Evolutionary conservation across 2,797 vertebrate genomes (phyloP), one percentile per base, ranked within the genome.

Genomic region (Onychomys arenicola): DNA sequence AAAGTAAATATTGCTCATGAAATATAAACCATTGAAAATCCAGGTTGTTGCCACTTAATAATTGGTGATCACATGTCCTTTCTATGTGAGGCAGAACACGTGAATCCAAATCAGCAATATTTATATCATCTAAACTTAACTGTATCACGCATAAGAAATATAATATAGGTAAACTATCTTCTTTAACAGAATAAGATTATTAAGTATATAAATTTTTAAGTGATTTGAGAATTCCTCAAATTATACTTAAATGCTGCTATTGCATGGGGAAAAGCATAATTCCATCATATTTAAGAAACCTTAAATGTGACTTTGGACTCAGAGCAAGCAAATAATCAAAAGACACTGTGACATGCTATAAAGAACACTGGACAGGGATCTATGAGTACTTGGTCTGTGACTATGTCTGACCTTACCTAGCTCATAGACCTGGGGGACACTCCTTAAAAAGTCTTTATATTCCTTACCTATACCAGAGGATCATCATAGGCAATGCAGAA

Each of bases 171-270:
- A 96, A 92, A 85, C 81, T 71, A 67, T 89, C 13, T 93, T 92
- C 61, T 86, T 83, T 80, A 40, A 78, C 2, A 86, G 87, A 81
- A n/a, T 46, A 89, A 93, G n/a, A 13, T 9, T 80, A 37, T 80
- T 86, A 32, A 81, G 21, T 92, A 21, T 83, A 81, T 69, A 43
- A 4, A 75, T 75, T 93, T 88, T 16, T 85, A 40, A 83, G 46
- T 92, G 37, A 94, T 65, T 55, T 92, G 63, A 95, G 40, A 75
- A 27, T 93, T 96, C 27, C 57, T 90, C 90, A 83, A 90, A 77
- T 93, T 93, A n/a, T n/a, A 82, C 32, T 95, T 89, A 13, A 78
- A 82, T 76, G 19, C 11, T 87, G 82, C 67, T 29, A n/a, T 61
- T 88, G 27, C 93, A 29, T 63, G 1, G 8, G 81, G 37, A 81